Conservation (phyloP, 2,888 invertebrate species). For the Pseudanteris insignis region DNA sequence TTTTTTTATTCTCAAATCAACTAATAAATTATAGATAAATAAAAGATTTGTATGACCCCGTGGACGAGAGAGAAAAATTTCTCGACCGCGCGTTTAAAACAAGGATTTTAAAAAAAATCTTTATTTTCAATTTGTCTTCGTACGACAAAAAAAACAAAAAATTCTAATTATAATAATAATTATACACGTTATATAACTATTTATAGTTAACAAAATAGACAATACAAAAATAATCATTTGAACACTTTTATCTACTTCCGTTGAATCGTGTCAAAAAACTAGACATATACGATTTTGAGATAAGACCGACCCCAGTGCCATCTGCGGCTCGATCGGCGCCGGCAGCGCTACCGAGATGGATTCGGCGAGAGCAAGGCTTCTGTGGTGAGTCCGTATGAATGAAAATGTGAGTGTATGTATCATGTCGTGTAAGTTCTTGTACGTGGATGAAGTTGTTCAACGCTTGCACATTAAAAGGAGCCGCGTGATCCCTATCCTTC, state of each 20-base stretch:
- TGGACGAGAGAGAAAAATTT: too few relatives aligned
- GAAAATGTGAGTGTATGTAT: slow-evolving; percentile 8
- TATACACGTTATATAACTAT: too few relatives aligned
- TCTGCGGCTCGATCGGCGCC: slow-evolving; percentile 24
- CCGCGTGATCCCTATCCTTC: slow-evolving; percentile 49
- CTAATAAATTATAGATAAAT: too few relatives aligned
- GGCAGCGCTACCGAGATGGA: slow-evolving; percentile 29
- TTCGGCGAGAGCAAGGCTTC: slow-evolving; percentile 66
- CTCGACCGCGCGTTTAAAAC: too few relatives aligned
- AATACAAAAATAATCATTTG: slow-evolving; percentile 16
- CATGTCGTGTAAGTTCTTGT: slow-evolving; percentile 9
- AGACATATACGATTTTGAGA: too few relatives aligned
- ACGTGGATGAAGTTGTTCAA: slow-evolving; percentile 23
- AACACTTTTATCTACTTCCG: slow-evolving; percentile 7
- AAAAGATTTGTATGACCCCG: too few relatives aligned
- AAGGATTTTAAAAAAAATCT: too few relatives aligned
- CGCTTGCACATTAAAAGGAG: slow-evolving; percentile 56
- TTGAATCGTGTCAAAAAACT: slow-evolving; percentile 11
- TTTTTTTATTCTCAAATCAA: too few relatives aligned
- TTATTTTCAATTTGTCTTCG: too few relatives aligned
- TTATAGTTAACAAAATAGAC: slow-evolving; percentile 15
- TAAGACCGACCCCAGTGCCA: too few relatives aligned
- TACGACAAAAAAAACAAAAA: neutral
- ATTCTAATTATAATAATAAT: neutral
- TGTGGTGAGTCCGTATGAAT: slow-evolving; percentile 53